These are phyloP conservation scores for Bilobella aurantiaca DNA, from an alignment of 1,140 invertebrate genomes.

Conservation along the genomic window DNA sequence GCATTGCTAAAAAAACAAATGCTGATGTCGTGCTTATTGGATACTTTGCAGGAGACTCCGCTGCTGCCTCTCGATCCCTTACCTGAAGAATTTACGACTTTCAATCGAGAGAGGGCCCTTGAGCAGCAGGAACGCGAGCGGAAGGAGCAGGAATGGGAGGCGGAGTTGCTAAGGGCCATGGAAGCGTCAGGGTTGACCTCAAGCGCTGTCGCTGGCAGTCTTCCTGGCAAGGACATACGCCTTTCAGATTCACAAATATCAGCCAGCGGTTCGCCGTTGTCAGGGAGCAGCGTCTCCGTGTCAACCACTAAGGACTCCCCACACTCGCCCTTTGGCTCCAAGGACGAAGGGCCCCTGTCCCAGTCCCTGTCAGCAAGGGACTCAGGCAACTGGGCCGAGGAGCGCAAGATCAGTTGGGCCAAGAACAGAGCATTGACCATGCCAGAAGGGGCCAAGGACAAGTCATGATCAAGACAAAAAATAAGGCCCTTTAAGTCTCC, in stretches of 20 bases:
- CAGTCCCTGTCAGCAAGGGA: no score
- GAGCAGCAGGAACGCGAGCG: constrained; percentile 50
- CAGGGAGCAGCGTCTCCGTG: no score
- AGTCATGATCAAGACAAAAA: no score
- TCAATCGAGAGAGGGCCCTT: constrained; percentile 59
- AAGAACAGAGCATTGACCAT: no score
- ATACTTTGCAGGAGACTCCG: constrained; percentile 22
- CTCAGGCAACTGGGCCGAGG: no score
- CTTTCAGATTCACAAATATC: constrained; percentile 19
- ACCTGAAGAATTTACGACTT: constrained; percentile 52
- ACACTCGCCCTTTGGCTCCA: no score
- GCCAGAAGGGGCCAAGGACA: no score
- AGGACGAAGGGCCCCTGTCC: no score
- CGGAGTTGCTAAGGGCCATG: constrained; percentile 57
- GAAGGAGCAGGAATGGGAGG: constrained; percentile 60
- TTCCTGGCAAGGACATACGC: constrained; percentile 19
- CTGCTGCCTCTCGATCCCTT: constrained; percentile 38
- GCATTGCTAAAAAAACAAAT: no score
- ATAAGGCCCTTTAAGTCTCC: no score
- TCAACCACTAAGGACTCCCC: no score
- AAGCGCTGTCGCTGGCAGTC: neutral
- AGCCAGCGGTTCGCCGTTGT: neutral
- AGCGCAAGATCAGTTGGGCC: no score
- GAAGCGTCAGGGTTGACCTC: constrained; percentile 39
- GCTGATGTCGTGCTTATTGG: neutral